Conservation (phyloP, 1,140 invertebrate genomes). For the Onthophagus taurus region DNA sequence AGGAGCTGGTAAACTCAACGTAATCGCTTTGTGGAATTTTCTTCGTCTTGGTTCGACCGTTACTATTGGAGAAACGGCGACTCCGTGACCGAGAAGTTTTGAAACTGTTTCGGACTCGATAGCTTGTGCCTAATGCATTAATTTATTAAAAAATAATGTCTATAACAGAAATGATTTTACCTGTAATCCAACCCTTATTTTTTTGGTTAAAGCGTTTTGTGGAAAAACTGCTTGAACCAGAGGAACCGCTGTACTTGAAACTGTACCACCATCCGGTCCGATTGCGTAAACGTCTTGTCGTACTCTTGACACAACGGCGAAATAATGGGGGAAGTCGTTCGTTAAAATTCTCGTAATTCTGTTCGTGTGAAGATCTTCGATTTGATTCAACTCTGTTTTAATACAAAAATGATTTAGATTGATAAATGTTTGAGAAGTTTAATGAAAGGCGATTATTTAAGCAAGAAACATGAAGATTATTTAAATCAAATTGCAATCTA, state of each 20-base stretch:
- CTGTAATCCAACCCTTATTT: slow-evolving; percentile 91
- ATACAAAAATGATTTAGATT: not conserved
- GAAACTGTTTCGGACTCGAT: slow-evolving; percentile 73
- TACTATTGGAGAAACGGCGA: slow-evolving; percentile 91
- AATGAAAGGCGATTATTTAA: no score
- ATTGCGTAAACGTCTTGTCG: slow-evolving; percentile 90
- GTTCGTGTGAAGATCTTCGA: slow-evolving; percentile 77
- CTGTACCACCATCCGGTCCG: slow-evolving; percentile 89
- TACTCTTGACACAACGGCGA: slow-evolving; percentile 87
- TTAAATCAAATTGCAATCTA: no score
- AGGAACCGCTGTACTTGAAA: slow-evolving; percentile 88
- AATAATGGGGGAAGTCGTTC: slow-evolving; percentile 93
- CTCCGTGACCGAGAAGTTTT: slow-evolving; percentile 77
- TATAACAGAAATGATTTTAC: slow-evolving; percentile 42
- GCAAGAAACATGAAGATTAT: no score
- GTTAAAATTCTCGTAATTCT: slow-evolving; percentile 88
- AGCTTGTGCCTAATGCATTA: slow-evolving; percentile 68
- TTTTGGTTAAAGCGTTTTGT: slow-evolving; percentile 85
- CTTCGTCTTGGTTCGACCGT: slow-evolving; percentile 89
- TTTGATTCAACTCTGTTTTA: slow-evolving; percentile 62
- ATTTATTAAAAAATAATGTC: slow-evolving; percentile 13
- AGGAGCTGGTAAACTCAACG: slow-evolving; percentile 88
- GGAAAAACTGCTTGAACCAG: slow-evolving; percentile 95
- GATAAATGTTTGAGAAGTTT: no score
- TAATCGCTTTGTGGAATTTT: slow-evolving; percentile 96